Evolutionary conservation across 1,140 invertebrate species (phyloP), one percentile per base, ranked within the genome.

Genomic region (Elysia chlorotica): DNA sequence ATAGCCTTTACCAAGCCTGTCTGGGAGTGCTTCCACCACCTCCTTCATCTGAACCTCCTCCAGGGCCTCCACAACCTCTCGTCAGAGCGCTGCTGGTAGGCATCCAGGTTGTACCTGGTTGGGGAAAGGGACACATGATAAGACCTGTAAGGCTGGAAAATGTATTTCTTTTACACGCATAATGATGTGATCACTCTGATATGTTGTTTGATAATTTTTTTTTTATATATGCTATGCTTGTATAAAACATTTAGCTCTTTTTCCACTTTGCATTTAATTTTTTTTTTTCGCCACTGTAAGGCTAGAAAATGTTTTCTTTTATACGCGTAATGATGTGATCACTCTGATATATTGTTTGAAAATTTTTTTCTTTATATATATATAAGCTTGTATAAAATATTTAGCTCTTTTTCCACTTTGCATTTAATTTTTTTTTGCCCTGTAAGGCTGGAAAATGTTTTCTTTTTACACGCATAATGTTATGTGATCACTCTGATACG

Each of bases 61-160:
- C 17, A 93, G 79, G 6, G 88, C 90, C 37, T 78, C 92, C 92
- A 93, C 35, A 93, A 82, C 33, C 90, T 87, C 6, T 82, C 83
- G 82, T 93, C 92, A 1, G 78, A 74, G 72, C 88, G 87, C 14
- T 82, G 72, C n/a, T 87, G 79, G 69, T 88, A 88, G 1, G 92
- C 92, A 83, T 93, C 92, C n/a, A 93, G 80, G 83, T 93, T 93
- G 74, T 80, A 82, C 53, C 84, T 86, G 76, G 2, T 76, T 79
- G 54, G 25, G 25, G 25, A 59, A 59, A 23, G 25, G 25, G 17
- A 10, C 10, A 59, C 10, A 59, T 30, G 6, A 25, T 59, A 17
- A 59, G 56, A n/a, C n/a, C n/a, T n/a, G n/a, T n/a, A n/a, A n/a
- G n/a, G n/a, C n/a, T n/a, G n/a, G n/a, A n/a, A n/a, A n/a, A n/a